Conservation (phyloP, 2,888 invertebrate species). For the Sarcophaga rosellei region DNA sequence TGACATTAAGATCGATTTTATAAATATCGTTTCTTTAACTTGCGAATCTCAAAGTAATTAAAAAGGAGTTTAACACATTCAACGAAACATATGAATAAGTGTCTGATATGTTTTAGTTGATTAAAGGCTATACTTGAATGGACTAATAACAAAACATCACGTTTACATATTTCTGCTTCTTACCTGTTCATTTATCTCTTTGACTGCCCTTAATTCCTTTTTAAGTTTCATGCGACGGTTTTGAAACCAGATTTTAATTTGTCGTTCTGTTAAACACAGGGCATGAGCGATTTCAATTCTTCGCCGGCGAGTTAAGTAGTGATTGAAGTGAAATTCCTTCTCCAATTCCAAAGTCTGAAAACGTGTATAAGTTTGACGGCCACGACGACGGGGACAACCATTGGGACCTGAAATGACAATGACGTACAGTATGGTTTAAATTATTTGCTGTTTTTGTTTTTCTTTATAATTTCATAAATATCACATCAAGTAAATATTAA, state of each 20-base stretch:
- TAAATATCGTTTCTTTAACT: too few species aligned
- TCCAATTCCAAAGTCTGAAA: conserved; percentile 99
- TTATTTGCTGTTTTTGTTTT: not conserved
- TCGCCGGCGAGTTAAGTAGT: conserved; percentile 96
- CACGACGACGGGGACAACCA: conserved; percentile 95
- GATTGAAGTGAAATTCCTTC: conserved; percentile 99
- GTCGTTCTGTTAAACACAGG: conserved; percentile 96
- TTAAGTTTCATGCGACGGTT: conserved; percentile 98
- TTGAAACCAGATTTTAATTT: conserved; percentile 99
- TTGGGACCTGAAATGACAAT: conserved; percentile 90
- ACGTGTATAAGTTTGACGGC: conserved; percentile 98
- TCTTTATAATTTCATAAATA: not conserved
- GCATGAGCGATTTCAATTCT: conserved; percentile 99
- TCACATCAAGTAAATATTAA: too few species aligned
- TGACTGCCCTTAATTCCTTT: conserved; percentile 96
- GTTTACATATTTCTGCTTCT: conserved; percentile 18
- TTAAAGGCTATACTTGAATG: too few species aligned
- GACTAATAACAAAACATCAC: too few species aligned
- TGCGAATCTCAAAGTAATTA: too few species aligned
- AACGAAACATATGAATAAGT: too few species aligned
- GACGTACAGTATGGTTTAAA: conserved; percentile 52
- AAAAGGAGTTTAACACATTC: too few species aligned
- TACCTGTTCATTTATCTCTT: conserved; percentile 95
- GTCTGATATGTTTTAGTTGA: too few species aligned
- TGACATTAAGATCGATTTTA: too few species aligned